These are phyloP conservation scores for Peromyscus eremicus DNA, from an alignment of 2,797 vertebrate genomes.

Conservation along the genomic window DNA sequence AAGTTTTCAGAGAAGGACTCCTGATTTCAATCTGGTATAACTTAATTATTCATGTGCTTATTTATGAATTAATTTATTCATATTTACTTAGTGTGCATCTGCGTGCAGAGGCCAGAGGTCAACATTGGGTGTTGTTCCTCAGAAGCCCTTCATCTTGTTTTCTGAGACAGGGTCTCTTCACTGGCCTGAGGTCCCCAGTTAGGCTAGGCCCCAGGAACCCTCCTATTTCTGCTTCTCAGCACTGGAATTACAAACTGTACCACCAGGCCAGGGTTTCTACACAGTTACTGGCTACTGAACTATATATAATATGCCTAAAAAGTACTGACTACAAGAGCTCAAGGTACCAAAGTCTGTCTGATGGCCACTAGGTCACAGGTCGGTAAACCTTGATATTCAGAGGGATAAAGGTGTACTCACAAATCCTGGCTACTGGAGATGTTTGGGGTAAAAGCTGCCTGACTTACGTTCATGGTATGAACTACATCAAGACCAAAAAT, in stretches of 20 bases:
- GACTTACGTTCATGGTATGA: background rate
- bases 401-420: background rate
- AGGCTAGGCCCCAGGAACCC: background rate
- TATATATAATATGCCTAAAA: background rate
- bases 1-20: slow-evolving; percentile 12
- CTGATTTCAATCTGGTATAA: background rate
- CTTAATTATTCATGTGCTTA: background rate
- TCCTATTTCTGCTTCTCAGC: background rate
- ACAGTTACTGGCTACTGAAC: background rate
- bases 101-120: background rate
- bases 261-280: background rate
- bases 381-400: background rate
- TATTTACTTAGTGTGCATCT: background rate
- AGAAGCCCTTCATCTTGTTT: background rate
- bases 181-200: background rate
- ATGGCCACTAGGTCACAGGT: background rate
- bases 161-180: background rate
- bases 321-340: background rate
- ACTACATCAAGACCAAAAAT: background rate
- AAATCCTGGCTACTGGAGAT: background rate
- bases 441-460: background rate
- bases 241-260: background rate
- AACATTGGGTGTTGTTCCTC: background rate
- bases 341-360: background rate
- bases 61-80: background rate